Base-by-base conservation (phyloP, 2,888 invertebrate genomes). In the Machimus atricapillus region DNA sequence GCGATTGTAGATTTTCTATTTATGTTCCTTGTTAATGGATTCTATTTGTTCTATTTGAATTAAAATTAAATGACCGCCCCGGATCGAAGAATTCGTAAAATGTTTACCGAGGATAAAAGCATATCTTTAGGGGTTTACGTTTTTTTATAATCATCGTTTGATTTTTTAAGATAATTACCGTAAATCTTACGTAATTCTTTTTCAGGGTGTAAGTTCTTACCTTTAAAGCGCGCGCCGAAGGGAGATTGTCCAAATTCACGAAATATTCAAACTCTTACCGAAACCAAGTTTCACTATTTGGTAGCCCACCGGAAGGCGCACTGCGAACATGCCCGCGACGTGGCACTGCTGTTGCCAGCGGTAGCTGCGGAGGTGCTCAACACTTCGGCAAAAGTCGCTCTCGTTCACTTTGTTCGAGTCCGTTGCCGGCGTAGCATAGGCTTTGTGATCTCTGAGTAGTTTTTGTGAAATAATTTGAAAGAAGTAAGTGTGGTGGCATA, bases 401-500 rank as follows among this genome's bases (percentile, higher is more conserved):
- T 87, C 87, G 46, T 87, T 58, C 87, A 87, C 82, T 87, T 87
- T 83, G 76, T 94, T 94, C 94, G 94, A 94, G 94, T 94, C 94
- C 94, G 93, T 94, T 93, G 94, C 94, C 94, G 94, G 93, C 94
- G 93, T 93, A 94, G 94, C 94, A 94, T 91, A 91, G 91, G 90
- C 90, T 90, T 87, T 90, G 91, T 91, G 91, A 91, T 91, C 90
- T 91, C 91, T 91, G 91, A 89, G 89, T 90, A 90, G 90, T 91
- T 91, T 89, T 91, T 90, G 89, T 90, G 89, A 90, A 91, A 91
- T 91, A 91, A 91, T 91, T 91, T 91, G 86, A 87, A 82, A 87
- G 78, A 77, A 87, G 85, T 85, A 85, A 85, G 85, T 85, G 85
- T 31, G 74, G 85, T 88, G 88, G 27, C 52, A 23, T 86, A 74